Evolutionary conservation across 2,113 vertebrate species (phyloP).

Genomic region (Chamaetylas fuelleborni): DNA sequence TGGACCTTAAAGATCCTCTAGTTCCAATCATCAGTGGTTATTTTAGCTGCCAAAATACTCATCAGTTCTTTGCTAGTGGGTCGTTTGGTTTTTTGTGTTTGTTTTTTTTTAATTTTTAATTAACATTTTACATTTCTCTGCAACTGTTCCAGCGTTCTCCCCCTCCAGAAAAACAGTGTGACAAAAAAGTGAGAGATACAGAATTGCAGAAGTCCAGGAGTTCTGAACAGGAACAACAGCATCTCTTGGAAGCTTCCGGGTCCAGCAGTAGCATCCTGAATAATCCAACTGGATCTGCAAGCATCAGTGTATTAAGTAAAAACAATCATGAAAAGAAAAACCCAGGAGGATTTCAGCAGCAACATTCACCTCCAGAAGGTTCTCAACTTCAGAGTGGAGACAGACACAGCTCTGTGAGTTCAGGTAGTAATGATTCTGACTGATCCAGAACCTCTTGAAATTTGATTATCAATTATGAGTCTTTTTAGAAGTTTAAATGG

Average conservation of each 20-base stretch:
- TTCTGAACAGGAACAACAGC: conserved; percentile 33
- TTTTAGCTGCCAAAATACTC: background rate
- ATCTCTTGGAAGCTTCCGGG: conserved; percentile 30
- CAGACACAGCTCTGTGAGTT: background rate
- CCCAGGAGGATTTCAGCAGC: background rate
- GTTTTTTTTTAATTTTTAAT: background rate
- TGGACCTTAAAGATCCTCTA: background rate
- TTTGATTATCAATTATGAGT: background rate
- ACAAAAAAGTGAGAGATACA: background rate
- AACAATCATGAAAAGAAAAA: background rate
- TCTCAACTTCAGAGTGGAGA: background rate
- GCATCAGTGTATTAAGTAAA: background rate
- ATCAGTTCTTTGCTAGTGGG: background rate
- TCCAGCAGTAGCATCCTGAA: conserved; percentile 62
- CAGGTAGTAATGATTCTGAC: conserved; percentile 38
- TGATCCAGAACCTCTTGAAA: background rate
- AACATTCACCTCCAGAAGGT: background rate
- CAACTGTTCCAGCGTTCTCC: conserved; percentile 31
- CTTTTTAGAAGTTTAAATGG: background rate
- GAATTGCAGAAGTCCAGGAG: background rate
- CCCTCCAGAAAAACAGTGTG: background rate
- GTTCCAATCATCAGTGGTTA: background rate
- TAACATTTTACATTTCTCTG: background rate
- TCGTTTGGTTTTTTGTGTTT: too few species aligned
- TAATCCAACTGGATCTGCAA: background rate